Evolutionary conservation across 2,888 invertebrate genomes (phyloP).

Genomic region (Drosophila anomelani): DNA sequence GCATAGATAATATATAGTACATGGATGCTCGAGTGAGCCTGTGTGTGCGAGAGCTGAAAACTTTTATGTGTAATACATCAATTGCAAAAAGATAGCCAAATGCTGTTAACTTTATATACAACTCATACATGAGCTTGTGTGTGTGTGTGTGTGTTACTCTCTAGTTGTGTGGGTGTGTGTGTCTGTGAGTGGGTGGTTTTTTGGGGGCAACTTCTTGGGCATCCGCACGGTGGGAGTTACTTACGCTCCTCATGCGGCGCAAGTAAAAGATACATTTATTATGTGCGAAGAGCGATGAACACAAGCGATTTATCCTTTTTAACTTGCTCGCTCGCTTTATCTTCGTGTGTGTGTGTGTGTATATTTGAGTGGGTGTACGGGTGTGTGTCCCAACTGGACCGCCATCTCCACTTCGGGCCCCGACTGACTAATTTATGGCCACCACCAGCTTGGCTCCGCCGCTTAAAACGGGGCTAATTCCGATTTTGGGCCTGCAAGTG

Average conservation of each 20-base stretch:
- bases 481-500: constrained; percentile 31
- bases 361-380: constrained; percentile 18
- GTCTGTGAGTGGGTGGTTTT: constrained; percentile 24
- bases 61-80: constrained; percentile 83
- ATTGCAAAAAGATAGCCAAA: constrained; percentile 83
- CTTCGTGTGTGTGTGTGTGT: constrained; percentile 35
- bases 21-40: constrained; percentile 51
- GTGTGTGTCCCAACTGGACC: constrained; percentile 49
- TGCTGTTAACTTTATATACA: constrained; percentile 81
- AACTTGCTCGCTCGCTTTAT: constrained; percentile 71
- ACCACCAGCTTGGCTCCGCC: constrained; percentile 65
- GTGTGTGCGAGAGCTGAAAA: constrained; percentile 63
- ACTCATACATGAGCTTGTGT: constrained; percentile 47
- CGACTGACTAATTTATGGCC: constrained; percentile 74
- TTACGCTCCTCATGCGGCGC: constrained; percentile 72
- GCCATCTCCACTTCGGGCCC: constrained; percentile 62
- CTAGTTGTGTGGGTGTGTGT: constrained; percentile 14
- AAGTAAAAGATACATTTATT: constrained; percentile 83
- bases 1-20: constrained; percentile 63
- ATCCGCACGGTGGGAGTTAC: constrained; percentile 66
- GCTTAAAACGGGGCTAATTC: constrained; percentile 63
- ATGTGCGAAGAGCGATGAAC: constrained; percentile 83
- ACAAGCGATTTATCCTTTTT: constrained; percentile 83
- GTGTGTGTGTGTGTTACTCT: not conserved
- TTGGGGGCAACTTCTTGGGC: constrained; percentile 18